Conservation (phyloP, 2,888 invertebrate genomes). For the Cybosia mesomella region DNA sequence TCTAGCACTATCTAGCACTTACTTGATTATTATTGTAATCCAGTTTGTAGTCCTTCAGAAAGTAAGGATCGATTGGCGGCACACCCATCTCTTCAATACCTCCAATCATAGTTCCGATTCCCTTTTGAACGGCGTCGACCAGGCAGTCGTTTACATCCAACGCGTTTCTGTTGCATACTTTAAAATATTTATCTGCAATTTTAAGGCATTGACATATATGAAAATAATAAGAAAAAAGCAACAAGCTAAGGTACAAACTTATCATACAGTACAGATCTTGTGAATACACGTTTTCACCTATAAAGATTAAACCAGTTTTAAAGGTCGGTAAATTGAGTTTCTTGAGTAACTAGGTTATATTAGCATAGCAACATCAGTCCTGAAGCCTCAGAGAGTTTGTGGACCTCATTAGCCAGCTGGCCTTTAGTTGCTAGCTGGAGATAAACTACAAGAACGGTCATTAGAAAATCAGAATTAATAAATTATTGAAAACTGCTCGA, state of each 20-base stretch:
- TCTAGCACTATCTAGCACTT: slow-evolving; percentile 10
- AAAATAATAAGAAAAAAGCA: neutral
- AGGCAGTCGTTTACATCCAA: slow-evolving; percentile 88
- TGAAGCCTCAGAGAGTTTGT: neutral
- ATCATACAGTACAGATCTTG: neutral
- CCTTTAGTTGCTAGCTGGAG: neutral
- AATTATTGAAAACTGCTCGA: too few relatives aligned
- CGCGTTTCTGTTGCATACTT: slow-evolving; percentile 85
- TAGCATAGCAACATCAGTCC: neutral
- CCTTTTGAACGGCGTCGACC: slow-evolving; percentile 83
- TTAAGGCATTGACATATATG: neutral
- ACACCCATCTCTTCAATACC: slow-evolving; percentile 85
- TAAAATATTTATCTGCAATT: slow-evolving; percentile 82
- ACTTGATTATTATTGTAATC: slow-evolving; percentile 84
- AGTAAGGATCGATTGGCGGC: slow-evolving; percentile 84
- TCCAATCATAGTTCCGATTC: slow-evolving; percentile 67
- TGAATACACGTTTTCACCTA: neutral
- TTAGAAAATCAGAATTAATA: neutral
- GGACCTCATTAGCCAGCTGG: neutral
- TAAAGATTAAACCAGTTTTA: neutral
- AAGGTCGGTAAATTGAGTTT: neutral
- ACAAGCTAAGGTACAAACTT: neutral
- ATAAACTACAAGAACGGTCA: too few relatives aligned
- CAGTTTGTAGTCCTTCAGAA: slow-evolving; percentile 73
- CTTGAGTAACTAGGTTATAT: neutral